Percentiles rank a stretch among this genome's conserved stretches.
phyloP scores from a whole-genome alignment of 2,888 invertebrate species.

The Oligia fasciuncula region DNA sequence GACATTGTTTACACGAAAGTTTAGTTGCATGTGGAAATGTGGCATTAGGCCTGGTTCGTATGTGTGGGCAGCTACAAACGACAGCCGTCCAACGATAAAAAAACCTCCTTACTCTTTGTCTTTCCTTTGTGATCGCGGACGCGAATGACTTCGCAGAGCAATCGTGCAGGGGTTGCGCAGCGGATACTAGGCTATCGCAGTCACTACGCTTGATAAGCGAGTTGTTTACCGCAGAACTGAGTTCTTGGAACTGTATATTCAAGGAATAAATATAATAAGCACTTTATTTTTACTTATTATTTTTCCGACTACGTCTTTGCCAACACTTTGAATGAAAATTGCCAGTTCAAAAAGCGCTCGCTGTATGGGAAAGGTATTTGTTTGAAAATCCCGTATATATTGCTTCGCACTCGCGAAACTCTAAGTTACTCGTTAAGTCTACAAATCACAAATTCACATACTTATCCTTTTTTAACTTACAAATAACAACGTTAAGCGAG shows the following conservation, averaged over 20 bases:
- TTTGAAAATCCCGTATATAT: neutral
- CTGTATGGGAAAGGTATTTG: neutral
- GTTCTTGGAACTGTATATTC: neutral
- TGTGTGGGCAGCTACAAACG: neutral
- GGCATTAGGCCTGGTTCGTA: neutral
- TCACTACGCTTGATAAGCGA: constrained; percentile 8
- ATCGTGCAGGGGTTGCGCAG: constrained; percentile 15
- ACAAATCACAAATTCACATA: neutral
- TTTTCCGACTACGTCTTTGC: too few species aligned
- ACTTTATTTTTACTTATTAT: neutral
- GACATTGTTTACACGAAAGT: neutral
- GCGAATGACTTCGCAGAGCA: constrained; percentile 14
- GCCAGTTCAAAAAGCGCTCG: neutral
- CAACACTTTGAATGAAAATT: neutral
- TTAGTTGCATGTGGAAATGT: neutral
- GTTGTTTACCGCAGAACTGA: neutral
- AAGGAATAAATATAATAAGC: neutral
- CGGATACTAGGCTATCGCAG: neutral
- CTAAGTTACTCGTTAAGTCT: neutral
- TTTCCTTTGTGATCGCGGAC: neutral
- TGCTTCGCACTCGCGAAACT: neutral
- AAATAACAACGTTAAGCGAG: neutral
- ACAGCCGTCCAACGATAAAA: neutral
- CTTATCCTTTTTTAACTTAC: neutral
- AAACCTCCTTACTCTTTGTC: neutral